Conservation (phyloP, 2,113 vertebrate species). For the Silurus glanis region DNA sequence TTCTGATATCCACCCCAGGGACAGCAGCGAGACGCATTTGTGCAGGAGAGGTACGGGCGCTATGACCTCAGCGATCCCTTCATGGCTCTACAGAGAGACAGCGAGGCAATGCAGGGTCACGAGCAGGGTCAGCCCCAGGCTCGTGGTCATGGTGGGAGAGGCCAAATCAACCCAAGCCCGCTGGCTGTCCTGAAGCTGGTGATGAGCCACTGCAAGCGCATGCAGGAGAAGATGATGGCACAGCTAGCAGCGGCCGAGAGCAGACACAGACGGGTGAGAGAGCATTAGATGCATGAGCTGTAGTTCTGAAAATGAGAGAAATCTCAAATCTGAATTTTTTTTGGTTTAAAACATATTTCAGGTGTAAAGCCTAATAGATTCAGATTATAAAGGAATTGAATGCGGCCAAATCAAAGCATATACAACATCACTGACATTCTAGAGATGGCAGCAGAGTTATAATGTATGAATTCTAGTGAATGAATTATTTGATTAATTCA, state of each 20-base stretch:
- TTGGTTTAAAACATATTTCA: too few species aligned
- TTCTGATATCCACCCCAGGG: conserved; percentile 74
- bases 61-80: conserved; percentile 94
- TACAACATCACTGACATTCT: too few species aligned
- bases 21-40: conserved; percentile 87
- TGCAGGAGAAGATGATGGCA: conserved; percentile 94
- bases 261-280: conserved; percentile 86
- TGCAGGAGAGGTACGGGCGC: conserved; percentile 93
- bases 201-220: conserved; percentile 93
- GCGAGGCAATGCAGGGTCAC: conserved; percentile 74
- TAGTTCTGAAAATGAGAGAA: neutral
- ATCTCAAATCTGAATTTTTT: neutral
- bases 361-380: too few species aligned
- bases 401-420: neutral
- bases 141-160: conserved; percentile 70
- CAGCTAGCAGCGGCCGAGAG: conserved; percentile 89
- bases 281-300: neutral
- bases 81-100: conserved; percentile 93
- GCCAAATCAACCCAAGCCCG: conserved; percentile 80
- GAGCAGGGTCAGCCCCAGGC: conserved; percentile 68
- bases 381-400: neutral
- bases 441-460: neutral
- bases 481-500: too few species aligned
- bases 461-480: neutral
- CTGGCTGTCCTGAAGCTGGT: conserved; percentile 90